These are phyloP conservation scores for Spinus pinus DNA, from an alignment of 2,797 vertebrate genomes.

Conservation along the genomic window DNA sequence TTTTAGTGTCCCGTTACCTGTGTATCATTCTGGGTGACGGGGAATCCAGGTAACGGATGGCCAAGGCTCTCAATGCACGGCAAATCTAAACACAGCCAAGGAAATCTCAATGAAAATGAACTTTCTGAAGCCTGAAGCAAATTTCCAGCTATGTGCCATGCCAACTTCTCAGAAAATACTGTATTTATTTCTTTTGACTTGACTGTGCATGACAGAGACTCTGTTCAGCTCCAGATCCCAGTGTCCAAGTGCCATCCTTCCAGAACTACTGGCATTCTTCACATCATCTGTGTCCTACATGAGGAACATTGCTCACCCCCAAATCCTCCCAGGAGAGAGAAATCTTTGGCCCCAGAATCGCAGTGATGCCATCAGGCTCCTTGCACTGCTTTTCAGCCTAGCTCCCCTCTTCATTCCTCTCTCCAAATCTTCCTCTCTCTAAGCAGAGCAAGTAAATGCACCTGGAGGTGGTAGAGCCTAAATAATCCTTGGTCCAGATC, in stretches of 20 bases:
- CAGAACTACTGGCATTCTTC: background rate
- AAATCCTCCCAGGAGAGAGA: background rate
- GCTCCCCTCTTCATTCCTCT: background rate
- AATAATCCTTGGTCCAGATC: background rate
- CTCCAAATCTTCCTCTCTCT: background rate
- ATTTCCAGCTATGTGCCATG: background rate
- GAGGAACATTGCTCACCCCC: background rate
- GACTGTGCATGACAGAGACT: background rate
- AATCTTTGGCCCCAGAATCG: background rate
- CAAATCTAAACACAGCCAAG: background rate
- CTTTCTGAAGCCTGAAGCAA: background rate
- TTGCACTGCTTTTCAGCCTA: background rate
- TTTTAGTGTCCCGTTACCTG: background rate
- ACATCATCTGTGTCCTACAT: background rate
- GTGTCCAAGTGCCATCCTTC: background rate
- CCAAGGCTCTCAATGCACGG: background rate
- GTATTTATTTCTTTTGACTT: background rate
- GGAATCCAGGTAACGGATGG: rapidly evolving
- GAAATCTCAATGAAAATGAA: background rate
- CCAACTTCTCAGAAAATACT: background rate
- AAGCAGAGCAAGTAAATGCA: background rate
- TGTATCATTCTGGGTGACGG: rapidly evolving
- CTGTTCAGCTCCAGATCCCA: background rate
- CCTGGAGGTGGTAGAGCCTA: rapidly evolving
- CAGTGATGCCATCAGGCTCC: background rate